Base-by-base conservation (phyloP, 1,140 invertebrate species). In the Platyscapa corneri region DNA sequence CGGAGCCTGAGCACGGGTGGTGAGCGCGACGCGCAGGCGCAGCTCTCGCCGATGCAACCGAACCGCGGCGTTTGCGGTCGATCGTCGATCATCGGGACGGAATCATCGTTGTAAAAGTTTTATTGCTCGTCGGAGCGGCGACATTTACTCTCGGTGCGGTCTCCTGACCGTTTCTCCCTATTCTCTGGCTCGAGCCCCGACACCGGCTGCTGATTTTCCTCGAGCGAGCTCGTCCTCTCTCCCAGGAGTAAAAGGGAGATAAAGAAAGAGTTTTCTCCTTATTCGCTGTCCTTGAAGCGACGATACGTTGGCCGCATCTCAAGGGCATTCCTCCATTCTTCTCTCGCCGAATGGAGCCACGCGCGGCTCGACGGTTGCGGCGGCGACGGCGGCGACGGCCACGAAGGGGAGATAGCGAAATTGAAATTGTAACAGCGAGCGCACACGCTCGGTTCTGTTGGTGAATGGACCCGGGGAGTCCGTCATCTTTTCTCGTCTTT, bases 391-490 rank as follows among this genome's bases (percentile, higher is more conserved):
- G n/a, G n/a, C n/a, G n/a, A n/a, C n/a, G n/a, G n/a, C n/a, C n/a
- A n/a, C 81, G n/a, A 88, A 85, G 88, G 89, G 90, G 81, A 90
- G 90, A 91, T 91, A 90, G 89, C 49, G 86, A 89, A 90, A 91
- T 91, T 90, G 90, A 90, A 91, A 90, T 91, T 89, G 87, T 90
- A 88, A 88, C 87, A 83, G 88, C 75, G 86, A 56, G 86, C 86
- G 87, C 78, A 82, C 81, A 39, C 87, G 84, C 79, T 84, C 77
- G 77, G 85, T 88, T 88, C 86, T 53, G 60, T 82, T 46, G 23
- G 8, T 20, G 34, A 82, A 82, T 74, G 32, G 34, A 60, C n/a
- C 79, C 14, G 32, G 75, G 16, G n/a, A 77, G 46, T 65, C n/a
- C 37, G 46, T 39, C 56, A 64, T 67, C 70, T 60, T 34, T 70